These are phyloP conservation scores for Seriola quinqueradiata DNA, from an alignment of 2,113 vertebrate species.

Conservation along the genomic window DNA sequence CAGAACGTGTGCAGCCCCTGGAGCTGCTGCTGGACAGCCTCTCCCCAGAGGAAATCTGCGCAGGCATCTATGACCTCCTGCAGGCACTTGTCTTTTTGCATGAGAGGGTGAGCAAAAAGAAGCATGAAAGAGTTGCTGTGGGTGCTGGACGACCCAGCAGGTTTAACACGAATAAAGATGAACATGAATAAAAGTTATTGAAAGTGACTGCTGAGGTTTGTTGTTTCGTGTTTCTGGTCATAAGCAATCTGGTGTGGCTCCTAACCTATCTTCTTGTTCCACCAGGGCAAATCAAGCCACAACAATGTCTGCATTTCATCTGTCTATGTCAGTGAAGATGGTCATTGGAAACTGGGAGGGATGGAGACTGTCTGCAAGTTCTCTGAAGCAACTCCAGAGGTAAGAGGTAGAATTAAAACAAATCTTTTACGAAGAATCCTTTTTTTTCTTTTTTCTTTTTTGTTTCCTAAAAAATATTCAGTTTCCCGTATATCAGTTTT, in stretches of 20 bases:
- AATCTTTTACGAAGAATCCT: too few species aligned
- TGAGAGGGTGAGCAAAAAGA: slow-evolving; percentile 87
- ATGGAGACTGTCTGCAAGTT: slow-evolving; percentile 97
- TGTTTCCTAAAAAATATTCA: not conserved
- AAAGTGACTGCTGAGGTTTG: not conserved
- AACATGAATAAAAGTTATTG: not conserved
- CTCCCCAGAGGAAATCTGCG: slow-evolving; percentile 92
- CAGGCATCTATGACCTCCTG: slow-evolving; percentile 94
- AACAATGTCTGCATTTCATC: slow-evolving; percentile 96
- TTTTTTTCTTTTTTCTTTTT: too few species aligned
- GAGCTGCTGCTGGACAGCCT: slow-evolving; percentile 87
- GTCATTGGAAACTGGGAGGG: slow-evolving; percentile 97
- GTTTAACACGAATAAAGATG: not conserved
- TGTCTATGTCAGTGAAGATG: slow-evolving; percentile 96
- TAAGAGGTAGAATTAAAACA: slow-evolving; percentile 61
- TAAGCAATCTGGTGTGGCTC: not conserved
- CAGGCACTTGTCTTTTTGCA: slow-evolving; percentile 95
- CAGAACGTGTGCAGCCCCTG: slow-evolving; percentile 93
- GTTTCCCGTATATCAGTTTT: too few species aligned
- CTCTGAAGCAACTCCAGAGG: slow-evolving; percentile 92
- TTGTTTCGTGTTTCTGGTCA: not conserved
- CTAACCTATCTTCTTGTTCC: slow-evolving; percentile 19
- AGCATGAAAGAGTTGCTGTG: not conserved
- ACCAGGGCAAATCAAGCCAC: slow-evolving; percentile 94
- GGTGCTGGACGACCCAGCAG: not conserved